phyloP scores from a whole-genome alignment of 1,140 invertebrate genomes.

The Pogonomyrmex barbatus region DNA sequence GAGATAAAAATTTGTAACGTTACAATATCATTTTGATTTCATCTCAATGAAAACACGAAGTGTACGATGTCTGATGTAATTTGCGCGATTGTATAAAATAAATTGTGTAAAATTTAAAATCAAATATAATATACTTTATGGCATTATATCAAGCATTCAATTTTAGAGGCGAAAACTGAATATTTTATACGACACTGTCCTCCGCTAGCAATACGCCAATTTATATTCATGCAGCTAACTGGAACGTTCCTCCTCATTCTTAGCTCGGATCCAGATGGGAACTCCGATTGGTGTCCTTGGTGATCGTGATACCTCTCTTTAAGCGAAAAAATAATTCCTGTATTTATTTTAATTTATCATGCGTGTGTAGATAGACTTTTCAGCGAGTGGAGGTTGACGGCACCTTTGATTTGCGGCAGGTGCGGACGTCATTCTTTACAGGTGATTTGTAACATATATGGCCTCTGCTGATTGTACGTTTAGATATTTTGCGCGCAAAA shows the following conservation, averaged over 20 bases:
- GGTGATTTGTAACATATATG: constrained; percentile 57
- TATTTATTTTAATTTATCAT: constrained; percentile 73
- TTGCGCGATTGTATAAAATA: background rate
- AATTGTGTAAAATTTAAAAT: constrained; percentile 17
- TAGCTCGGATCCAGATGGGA: constrained; percentile 10
- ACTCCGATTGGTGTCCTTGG: constrained; percentile 40
- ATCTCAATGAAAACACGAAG: background rate
- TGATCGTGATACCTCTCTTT: constrained; percentile 49
- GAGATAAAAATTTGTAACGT: background rate
- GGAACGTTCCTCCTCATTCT: constrained; percentile 16
- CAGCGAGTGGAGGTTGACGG: constrained; percentile 31
- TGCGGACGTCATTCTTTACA: constrained; percentile 31
- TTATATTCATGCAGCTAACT: constrained; percentile 14
- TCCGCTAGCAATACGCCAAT: constrained; percentile 27
- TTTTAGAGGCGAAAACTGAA: background rate
- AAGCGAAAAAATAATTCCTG: constrained; percentile 53
- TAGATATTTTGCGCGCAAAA: constrained; percentile 24
- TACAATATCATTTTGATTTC: background rate
- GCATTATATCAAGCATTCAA: background rate
- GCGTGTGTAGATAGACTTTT: constrained; percentile 56
- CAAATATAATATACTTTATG: constrained; percentile 5
- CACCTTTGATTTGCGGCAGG: constrained; percentile 28
- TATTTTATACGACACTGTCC: background rate
- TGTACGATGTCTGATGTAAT: background rate
- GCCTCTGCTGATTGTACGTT: constrained; percentile 61